Conservation (phyloP, 1,140 invertebrate species). For the Hestina assimilis region DNA sequence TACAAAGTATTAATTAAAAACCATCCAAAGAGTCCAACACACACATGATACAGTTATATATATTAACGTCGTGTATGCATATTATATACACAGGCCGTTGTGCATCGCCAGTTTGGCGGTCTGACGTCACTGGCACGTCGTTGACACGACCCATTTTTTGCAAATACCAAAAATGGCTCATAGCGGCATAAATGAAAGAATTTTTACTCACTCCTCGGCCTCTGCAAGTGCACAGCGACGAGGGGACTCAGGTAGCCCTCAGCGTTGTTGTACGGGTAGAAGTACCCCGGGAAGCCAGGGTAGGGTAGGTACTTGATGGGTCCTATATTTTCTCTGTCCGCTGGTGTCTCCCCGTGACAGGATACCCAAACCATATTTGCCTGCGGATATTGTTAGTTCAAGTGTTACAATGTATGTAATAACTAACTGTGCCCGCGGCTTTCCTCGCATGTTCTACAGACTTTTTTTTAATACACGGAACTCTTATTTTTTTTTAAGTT, state of each 20-base stretch:
- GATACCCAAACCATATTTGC: slow-evolving; percentile 91
- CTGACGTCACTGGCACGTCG: too few relatives aligned
- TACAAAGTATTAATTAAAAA: too few relatives aligned
- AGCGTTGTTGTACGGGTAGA: slow-evolving; percentile 89
- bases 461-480: too few relatives aligned
- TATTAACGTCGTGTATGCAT: too few relatives aligned
- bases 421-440: background rate
- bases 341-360: slow-evolving; percentile 93
- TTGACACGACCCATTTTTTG: too few relatives aligned
- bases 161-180: too few relatives aligned
- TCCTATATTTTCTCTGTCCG: slow-evolving; percentile 93
- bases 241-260: slow-evolving; percentile 93
- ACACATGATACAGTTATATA: too few relatives aligned
- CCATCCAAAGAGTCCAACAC: too few relatives aligned
- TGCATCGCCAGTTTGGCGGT: too few relatives aligned
- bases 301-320: slow-evolving; percentile 85
- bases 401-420: background rate
- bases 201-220: slow-evolving; percentile 83
- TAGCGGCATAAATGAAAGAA: background rate
- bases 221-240: slow-evolving; percentile 90
- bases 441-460: too few relatives aligned
- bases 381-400: slow-evolving; percentile 44
- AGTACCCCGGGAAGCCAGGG: slow-evolving; percentile 89
- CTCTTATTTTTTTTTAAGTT: too few relatives aligned
- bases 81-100: too few relatives aligned